Evolutionary conservation across 2,888 invertebrate species (phyloP).

Genomic region (Orchesellides sinensis): DNA sequence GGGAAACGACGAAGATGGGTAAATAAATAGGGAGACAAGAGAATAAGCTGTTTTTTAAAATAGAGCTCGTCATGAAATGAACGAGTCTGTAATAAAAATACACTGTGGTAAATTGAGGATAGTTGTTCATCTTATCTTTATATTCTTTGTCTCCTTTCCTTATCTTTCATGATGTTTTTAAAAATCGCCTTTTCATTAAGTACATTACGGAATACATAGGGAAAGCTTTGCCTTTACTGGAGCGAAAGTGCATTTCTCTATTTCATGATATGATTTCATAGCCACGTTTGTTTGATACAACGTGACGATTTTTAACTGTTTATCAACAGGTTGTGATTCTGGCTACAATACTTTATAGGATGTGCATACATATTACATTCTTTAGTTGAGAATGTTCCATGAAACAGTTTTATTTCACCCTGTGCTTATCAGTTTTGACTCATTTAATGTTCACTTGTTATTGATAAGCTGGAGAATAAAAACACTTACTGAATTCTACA

Average conservation of each 20-base stretch:
- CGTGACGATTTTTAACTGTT: no score
- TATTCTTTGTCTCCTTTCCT: constrained; percentile 49
- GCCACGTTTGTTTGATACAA: no score
- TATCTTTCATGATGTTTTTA: constrained; percentile 33
- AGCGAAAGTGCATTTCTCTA: no score
- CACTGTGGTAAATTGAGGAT: constrained; percentile 48
- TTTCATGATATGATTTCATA: no score
- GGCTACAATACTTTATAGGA: no score
- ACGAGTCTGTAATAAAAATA: constrained; percentile 33
- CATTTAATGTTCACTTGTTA: constrained; percentile 3
- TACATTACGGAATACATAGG: no score
- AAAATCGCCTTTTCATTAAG: constrained; percentile 1
- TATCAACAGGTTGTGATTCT: no score
- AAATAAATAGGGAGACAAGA: neutral
- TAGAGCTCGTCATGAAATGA: neutral
- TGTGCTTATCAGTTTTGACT: neutral
- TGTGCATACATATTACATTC: no score
- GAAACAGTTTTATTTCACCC: neutral
- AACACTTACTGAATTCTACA: no score
- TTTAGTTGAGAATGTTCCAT: neutral
- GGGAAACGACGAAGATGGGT: no score
- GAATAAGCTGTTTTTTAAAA: neutral
- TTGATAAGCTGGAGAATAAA: neutral
- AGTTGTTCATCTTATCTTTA: constrained; percentile 63
- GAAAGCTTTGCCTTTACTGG: no score